Evolutionary conservation across 1,140 invertebrate genomes (phyloP), one percentile per base, ranked within the genome.

Genomic region (Limonius californicus): DNA sequence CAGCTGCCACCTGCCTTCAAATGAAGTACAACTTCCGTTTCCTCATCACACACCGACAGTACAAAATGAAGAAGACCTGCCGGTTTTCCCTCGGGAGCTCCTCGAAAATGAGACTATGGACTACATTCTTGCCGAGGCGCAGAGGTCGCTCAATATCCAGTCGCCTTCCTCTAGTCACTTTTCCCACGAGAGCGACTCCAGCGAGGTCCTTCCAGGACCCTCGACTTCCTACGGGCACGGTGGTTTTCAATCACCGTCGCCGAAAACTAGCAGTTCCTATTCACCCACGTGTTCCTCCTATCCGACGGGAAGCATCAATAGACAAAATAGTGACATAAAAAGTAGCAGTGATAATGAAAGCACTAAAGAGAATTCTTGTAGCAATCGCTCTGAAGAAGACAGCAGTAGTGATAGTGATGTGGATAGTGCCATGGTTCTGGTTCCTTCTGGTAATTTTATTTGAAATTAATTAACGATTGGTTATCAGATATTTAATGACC

Each of bases 361-460:
- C 53, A 8, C 1, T 16, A 32, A 16, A 16, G 53, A 18, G 30
- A 55, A 55, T 23, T 23, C 27, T 8, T 16, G 18, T 16, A 55
- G 15, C 9, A 30, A 8, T 11, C 1, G 7, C 11, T 9, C 8
- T 12, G 35, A 39, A 39, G 62, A 53, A 59, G 63, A 65, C 21
- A 59, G 50, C 32, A 67, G 65, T 16, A 66, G 61, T 54, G 70
- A 70, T 27, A 64, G 66, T n/a, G 65, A 70, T 62, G 64, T 60
- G 16, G 66, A 71, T 23, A 63, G 70, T 54, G 62, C 61, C 11
- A 70, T 72, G 68, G 71, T 75, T 39, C 57, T 74, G 55, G 73
- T 74, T 62, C 73, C 73, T 57, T 68, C 71, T 59, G 71, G 72
- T 74, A 67, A 70, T 65, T 68, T 27, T 35, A 4, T 27, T 27